Evolutionary conservation across 1,140 invertebrate genomes (phyloP), one percentile per base, ranked within the genome.

Genomic region (Pygmarrhopalites habei): DNA sequence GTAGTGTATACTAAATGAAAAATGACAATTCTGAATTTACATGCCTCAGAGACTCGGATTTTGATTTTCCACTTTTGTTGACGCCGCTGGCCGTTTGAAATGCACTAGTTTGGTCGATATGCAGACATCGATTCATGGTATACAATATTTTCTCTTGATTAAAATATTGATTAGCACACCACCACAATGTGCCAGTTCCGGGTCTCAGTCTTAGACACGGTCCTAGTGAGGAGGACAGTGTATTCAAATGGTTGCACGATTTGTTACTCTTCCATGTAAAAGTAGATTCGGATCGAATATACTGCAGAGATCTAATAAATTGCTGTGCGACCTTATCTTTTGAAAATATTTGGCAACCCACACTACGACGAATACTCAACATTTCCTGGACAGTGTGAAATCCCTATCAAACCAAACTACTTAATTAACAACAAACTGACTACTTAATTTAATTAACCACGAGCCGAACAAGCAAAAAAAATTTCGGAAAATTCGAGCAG

Each of bases 41-140:
- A n/a, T n/a, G n/a, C n/a, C 49, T 29, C 23, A 52, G 49, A 52
- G 59, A 39, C n/a, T 56, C 30, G 51, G 26, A 46, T 21, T 43
- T 57, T 44, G 26, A 46, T 21, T 43, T 57, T 44, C 58, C 39
- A 26, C 21, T 15, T 12, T 35, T 15, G 41, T 28, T 25, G n/a
- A 52, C 29, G 17, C 21, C 14, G 44, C 30, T 15, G 29, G 23
- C 29, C 7, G 35, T 26, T 58, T 55, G 19, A 32, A 15, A 52
- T 17, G 14, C 15, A 32, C 39, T 55, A 44, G 64, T 66, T 66
- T 66, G 64, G 58, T 66, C 64, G 28, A 66, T 66, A 66, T 66
- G 64, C 21, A 62, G 19, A 29, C 25, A 62, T 60, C 64, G 64
- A 66, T 64, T 64, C 19, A n/a, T 12, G n/a, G 53, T 56, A 41